Percentiles rank a stretch among this genome's conserved stretches.
Conservation (phyloP, 2,797 vertebrate genomes). For the Phataginus tricuspis region DNA sequence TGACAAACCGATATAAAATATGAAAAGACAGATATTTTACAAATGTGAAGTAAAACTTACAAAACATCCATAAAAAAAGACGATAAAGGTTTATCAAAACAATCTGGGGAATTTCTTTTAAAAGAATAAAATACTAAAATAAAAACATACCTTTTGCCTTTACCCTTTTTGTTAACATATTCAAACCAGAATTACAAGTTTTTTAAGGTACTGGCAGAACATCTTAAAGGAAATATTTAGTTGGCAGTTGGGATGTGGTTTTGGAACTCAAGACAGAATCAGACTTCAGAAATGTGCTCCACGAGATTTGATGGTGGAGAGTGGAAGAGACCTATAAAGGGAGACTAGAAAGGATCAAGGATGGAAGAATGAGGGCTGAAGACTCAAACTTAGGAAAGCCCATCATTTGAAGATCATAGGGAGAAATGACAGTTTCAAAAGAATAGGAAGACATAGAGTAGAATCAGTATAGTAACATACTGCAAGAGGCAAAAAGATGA, state of each 20-base stretch:
- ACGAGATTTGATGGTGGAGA: not conserved
- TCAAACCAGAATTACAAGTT: not conserved
- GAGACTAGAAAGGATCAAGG: not conserved
- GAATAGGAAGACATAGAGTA: not conserved
- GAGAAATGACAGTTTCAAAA: not conserved
- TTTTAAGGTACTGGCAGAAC: not conserved
- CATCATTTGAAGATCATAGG: not conserved
- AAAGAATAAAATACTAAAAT: not conserved
- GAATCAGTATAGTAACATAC: not conserved
- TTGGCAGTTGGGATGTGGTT: not conserved
- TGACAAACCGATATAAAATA: not conserved
- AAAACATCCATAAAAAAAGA: not conserved
- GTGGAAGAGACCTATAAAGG: not conserved
- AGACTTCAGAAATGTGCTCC: not conserved
- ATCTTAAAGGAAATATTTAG: conserved; percentile 18
- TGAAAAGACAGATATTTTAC: not conserved
- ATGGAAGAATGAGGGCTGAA: not conserved
- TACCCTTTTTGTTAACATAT: not conserved
- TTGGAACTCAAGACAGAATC: not conserved
- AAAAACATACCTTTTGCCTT: not conserved
- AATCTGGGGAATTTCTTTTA: not conserved
- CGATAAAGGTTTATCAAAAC: not conserved
- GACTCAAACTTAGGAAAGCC: not conserved
- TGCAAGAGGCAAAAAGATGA: not conserved
- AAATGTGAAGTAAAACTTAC: not conserved